phyloP scores from a whole-genome alignment of 2,888 invertebrate genomes.

The Trachelus iudaicus region DNA sequence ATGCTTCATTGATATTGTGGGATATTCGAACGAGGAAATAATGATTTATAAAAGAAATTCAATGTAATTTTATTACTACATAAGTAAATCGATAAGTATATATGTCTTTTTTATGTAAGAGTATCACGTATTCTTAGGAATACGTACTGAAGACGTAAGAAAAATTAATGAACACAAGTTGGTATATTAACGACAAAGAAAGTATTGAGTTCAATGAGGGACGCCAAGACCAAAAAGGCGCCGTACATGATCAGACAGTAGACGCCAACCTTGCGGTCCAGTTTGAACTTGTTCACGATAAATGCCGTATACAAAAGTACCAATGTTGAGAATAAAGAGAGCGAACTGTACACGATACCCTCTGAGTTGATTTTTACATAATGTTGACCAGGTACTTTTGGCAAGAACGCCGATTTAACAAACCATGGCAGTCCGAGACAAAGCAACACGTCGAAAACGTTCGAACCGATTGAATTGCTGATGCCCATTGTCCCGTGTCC shows the following conservation, averaged over 20 bases:
- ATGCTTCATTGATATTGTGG: background rate
- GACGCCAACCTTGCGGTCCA: slow-evolving; percentile 78
- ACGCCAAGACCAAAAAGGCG: slow-evolving; percentile 75
- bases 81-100: background rate
- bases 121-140: background rate
- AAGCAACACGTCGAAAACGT: slow-evolving; percentile 83
- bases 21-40: background rate
- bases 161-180: slow-evolving; percentile 70
- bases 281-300: slow-evolving; percentile 74
- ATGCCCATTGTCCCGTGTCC: slow-evolving; percentile 83
- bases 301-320: slow-evolving; percentile 76
- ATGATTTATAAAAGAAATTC: background rate
- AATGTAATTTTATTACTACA: background rate
- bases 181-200: slow-evolving; percentile 81
- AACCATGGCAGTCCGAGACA: slow-evolving; percentile 85
- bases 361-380: slow-evolving; percentile 80
- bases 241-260: slow-evolving; percentile 76
- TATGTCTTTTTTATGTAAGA: background rate
- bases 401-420: slow-evolving; percentile 75
- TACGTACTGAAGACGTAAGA: background rate
- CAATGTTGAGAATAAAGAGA: slow-evolving; percentile 79
- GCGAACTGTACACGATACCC: slow-evolving; percentile 80
- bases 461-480: slow-evolving; percentile 84
- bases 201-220: slow-evolving; percentile 80
- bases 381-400: slow-evolving; percentile 69